Conservation (phyloP, 2,113 vertebrate genomes). For the Thunnus thynnus region DNA sequence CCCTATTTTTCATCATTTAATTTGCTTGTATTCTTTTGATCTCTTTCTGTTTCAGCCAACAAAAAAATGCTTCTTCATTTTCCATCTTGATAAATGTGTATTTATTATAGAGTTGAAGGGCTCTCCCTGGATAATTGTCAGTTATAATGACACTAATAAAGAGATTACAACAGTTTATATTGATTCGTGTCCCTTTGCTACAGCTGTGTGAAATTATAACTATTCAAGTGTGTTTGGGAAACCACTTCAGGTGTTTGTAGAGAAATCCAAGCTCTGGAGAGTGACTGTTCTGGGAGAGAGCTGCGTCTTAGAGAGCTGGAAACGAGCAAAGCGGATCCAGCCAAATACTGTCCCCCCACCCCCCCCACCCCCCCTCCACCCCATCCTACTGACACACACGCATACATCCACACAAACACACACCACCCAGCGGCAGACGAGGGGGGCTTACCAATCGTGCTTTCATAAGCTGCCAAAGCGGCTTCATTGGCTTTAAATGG, state of each 20-base stretch:
- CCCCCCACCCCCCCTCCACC: slow-evolving; percentile 18
- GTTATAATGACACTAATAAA: neutral
- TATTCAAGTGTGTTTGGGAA: slow-evolving; percentile 17
- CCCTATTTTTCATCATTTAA: neutral
- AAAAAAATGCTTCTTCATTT: neutral
- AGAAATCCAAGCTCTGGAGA: slow-evolving; percentile 30
- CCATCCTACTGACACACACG: slow-evolving; percentile 37
- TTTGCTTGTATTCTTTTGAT: neutral
- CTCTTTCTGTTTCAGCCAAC: no score
- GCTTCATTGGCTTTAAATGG: slow-evolving; percentile 79
- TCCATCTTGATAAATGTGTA: neutral
- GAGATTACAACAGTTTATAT: neutral
- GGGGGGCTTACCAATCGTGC: slow-evolving; percentile 67
- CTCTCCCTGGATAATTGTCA: neutral
- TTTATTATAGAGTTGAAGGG: neutral
- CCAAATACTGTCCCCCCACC: slow-evolving; percentile 39
- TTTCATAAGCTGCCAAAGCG: slow-evolving; percentile 83
- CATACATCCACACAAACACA: slow-evolving; percentile 50
- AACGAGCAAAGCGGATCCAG: slow-evolving; percentile 43
- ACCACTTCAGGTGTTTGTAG: slow-evolving; percentile 21
- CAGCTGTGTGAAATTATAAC: neutral
- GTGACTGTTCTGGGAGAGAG: slow-evolving; percentile 17
- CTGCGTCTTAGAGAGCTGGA: slow-evolving; percentile 29
- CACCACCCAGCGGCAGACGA: slow-evolving; percentile 54
- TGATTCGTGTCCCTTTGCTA: neutral